Conservation (phyloP, 2,113 vertebrate genomes). For the Indri indri region DNA sequence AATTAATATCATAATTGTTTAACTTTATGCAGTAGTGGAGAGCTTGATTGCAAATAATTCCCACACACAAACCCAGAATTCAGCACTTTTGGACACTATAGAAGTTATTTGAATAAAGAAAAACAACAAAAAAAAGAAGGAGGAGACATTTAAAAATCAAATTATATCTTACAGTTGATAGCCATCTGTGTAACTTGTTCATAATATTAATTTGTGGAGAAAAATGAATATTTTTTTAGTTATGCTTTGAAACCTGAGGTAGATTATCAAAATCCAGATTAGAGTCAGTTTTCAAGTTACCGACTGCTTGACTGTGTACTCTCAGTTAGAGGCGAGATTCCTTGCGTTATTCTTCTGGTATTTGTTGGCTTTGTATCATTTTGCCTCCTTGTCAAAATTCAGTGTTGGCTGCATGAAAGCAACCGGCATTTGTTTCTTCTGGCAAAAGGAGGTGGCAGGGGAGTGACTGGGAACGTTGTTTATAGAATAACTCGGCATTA, state of each 20-base stretch:
- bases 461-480: constrained; percentile 37
- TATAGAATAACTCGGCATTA: neutral
- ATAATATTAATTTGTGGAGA: neutral
- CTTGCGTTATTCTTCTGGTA: constrained; percentile 56
- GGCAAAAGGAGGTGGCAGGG: constrained; percentile 24
- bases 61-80: neutral
- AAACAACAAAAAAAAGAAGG: neutral
- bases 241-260: constrained; percentile 45
- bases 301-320: constrained; percentile 25
- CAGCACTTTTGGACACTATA: neutral
- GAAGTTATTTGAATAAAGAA: neutral
- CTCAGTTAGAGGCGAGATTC: constrained; percentile 50
- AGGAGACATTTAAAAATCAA: neutral
- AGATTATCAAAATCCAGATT: constrained; percentile 35
- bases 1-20: neutral
- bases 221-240: neutral
- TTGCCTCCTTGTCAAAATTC: constrained; percentile 69
- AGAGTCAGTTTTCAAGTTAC: neutral
- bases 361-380: constrained; percentile 27
- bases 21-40: neutral
- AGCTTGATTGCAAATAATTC: neutral
- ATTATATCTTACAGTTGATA: neutral
- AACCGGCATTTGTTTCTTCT: constrained; percentile 43
- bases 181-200: constrained; percentile 6
- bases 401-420: constrained; percentile 32